A percentile compares a stretch with the other conserved stretches of the same genome.
phyloP scores from a whole-genome alignment of 2,797 vertebrate species.

The Rhabdomys pumilio region DNA sequence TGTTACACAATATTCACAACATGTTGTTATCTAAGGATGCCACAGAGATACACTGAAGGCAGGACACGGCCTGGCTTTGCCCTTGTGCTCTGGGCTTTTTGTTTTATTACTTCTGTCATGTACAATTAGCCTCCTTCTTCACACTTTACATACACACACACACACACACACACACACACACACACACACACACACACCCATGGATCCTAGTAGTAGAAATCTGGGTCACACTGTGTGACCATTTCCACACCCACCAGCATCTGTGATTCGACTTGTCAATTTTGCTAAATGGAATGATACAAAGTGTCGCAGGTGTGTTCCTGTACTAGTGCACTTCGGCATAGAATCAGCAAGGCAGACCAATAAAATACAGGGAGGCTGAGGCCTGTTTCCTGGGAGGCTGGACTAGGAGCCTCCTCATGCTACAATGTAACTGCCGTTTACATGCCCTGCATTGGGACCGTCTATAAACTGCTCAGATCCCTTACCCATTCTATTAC shows the following conservation, averaged over 20 bases:
- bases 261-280: neutral
- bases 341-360: neutral
- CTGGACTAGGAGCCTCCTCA: neutral
- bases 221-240: neutral
- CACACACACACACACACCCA: neutral
- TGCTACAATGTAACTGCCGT: neutral
- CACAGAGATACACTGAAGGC: neutral
- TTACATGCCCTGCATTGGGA: neutral
- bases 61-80: neutral
- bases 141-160: neutral
- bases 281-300: neutral
- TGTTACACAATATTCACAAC: neutral
- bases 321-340: neutral
- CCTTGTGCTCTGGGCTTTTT: neutral
- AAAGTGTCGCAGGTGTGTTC: neutral
- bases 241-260: neutral
- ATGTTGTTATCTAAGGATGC: neutral
- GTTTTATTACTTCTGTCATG: neutral
- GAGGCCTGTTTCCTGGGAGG: neutral
- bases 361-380: neutral
- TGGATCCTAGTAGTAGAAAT: neutral
- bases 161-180: neutral
- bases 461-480: neutral
- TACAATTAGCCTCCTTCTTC: neutral
- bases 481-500: neutral